These are phyloP conservation scores for Homalodisca vitripennis DNA, from an alignment of 1,140 invertebrate genomes.

Conservation along the genomic window DNA sequence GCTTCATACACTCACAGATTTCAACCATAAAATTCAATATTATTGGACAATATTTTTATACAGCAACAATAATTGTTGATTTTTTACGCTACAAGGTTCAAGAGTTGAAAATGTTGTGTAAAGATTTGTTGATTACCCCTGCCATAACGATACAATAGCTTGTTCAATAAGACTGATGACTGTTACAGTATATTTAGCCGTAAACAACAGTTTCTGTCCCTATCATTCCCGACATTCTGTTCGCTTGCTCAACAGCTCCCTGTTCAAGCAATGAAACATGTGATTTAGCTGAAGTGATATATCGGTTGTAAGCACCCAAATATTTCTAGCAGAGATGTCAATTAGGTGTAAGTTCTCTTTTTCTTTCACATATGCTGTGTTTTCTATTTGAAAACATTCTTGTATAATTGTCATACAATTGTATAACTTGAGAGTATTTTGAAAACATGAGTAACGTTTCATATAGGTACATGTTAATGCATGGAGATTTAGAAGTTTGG, in stretches of 20 bases:
- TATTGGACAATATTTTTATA: no score
- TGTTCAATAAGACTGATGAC: background rate
- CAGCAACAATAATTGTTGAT: no score
- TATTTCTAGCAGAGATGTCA: conserved; percentile 18
- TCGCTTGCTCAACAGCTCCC: background rate
- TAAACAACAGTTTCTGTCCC: background rate
- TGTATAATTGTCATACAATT: conserved; percentile 25
- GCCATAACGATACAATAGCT: no score
- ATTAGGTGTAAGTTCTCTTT: background rate
- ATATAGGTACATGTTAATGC: background rate
- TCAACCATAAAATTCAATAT: no score
- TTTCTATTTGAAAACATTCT: conserved; percentile 13
- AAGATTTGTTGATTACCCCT: no score
- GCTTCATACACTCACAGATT: no score
- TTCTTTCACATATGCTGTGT: background rate
- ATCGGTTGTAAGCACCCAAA: background rate
- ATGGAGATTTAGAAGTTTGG: background rate
- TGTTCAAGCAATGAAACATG: background rate
- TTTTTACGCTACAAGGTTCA: no score
- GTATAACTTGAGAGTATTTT: conserved; percentile 7
- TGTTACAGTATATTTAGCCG: background rate
- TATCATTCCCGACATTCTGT: background rate
- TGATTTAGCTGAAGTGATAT: background rate
- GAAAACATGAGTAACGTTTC: conserved; percentile 14
- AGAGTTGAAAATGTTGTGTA: no score